Evolutionary conservation across 2,888 invertebrate genomes (phyloP).

Genomic region (Hypsopygia costalis): DNA sequence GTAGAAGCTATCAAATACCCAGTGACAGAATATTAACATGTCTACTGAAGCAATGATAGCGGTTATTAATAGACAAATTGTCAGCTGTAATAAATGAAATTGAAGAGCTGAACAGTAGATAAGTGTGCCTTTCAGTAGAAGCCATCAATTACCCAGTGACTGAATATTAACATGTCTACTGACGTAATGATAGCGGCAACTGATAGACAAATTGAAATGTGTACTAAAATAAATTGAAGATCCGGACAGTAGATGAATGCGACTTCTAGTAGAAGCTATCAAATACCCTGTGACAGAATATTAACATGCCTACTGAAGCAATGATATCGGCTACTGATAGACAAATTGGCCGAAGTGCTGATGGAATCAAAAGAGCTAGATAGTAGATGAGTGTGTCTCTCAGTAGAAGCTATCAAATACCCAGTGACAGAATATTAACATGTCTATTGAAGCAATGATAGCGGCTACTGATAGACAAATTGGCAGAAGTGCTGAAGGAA

Average conservation of each 20-base stretch:
- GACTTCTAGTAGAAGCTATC: background rate
- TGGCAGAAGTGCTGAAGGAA: too few species aligned
- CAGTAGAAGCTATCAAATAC: slow-evolving; percentile 14
- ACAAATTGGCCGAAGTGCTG: too few species aligned
- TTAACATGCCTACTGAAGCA: slow-evolving; percentile 18
- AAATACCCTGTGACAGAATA: slow-evolving; percentile 8
- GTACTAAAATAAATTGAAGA: too few species aligned
- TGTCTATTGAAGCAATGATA: slow-evolving; percentile 16
- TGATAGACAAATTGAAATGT: slow-evolving; percentile 12
- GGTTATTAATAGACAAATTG: too few species aligned
- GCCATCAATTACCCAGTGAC: slow-evolving; percentile 17
- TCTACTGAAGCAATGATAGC: too few species aligned
- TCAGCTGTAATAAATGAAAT: slow-evolving; percentile 10
- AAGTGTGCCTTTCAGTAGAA: background rate
- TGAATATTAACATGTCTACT: slow-evolving; percentile 19
- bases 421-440: slow-evolving; percentile 20
- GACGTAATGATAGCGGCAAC: slow-evolving; percentile 17
- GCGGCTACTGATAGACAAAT: slow-evolving; percentile 6
- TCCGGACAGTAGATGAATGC: too few species aligned
- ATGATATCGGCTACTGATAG: slow-evolving; percentile 10
- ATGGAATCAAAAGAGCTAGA: too few species aligned
- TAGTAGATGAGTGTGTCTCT: too few species aligned
- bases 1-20: too few species aligned
- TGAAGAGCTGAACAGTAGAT: background rate
- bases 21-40: too few species aligned